Evolutionary conservation across 2,113 vertebrate genomes (phyloP).

Genomic region (Hydropotes inermis): DNA sequence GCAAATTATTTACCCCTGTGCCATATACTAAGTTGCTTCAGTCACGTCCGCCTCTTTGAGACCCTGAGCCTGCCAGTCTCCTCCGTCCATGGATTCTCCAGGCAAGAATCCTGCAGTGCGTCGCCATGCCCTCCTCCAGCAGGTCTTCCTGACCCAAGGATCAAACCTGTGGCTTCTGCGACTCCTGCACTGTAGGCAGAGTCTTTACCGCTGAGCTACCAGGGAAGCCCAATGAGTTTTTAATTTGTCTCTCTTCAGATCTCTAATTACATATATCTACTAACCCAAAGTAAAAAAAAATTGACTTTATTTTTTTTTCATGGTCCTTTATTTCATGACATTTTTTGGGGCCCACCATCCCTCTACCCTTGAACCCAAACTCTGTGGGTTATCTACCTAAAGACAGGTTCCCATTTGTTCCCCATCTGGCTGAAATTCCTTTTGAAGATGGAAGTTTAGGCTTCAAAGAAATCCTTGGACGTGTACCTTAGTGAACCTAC

Average conservation of each 20-base stretch:
- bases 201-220: background rate
- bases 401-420: background rate
- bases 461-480: conserved; percentile 40
- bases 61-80: background rate
- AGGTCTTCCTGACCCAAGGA: background rate
- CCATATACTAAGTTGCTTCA: background rate
- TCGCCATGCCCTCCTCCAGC: background rate
- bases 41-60: background rate
- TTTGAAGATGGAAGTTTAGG: background rate
- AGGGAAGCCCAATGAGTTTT: background rate
- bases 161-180: background rate
- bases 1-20: background rate
- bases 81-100: background rate
- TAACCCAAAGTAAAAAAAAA: conserved; percentile 33
- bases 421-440: conserved; percentile 30
- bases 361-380: background rate
- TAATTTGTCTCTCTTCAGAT: background rate
- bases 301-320: background rate
- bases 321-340: background rate
- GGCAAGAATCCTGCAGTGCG: background rate
- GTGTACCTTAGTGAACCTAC: background rate
- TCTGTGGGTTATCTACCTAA: background rate
- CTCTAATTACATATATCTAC: background rate
- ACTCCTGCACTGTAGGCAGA: background rate
- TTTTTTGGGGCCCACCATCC: background rate